These are phyloP conservation scores for Boleophthalmus pectinirostris DNA, from an alignment of 2,113 vertebrate genomes.

Conservation along the genomic window DNA sequence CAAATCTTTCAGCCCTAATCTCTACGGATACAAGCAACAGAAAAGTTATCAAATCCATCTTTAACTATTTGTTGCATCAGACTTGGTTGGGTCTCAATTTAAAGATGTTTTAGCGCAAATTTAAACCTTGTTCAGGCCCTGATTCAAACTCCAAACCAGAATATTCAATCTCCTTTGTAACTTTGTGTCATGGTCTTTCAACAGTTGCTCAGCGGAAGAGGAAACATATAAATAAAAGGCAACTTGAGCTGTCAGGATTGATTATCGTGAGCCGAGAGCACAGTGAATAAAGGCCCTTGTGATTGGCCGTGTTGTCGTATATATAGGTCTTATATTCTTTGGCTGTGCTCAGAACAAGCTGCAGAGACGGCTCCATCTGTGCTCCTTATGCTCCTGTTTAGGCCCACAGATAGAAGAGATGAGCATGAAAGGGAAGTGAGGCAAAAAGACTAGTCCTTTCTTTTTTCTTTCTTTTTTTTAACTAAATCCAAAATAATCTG, in stretches of 20 bases:
- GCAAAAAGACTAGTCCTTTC: constrained; percentile 73
- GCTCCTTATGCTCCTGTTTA: constrained; percentile 84
- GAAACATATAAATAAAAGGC: constrained; percentile 32
- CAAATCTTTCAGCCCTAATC: no score
- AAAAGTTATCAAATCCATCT: no score
- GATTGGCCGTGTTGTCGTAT: constrained; percentile 64
- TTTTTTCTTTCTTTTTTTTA: neutral
- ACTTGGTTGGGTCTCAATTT: neutral
- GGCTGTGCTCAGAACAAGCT: constrained; percentile 64
- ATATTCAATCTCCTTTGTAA: neutral
- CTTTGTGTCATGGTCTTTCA: constrained; percentile 27
- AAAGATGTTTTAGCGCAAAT: neutral
- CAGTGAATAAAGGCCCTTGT: constrained; percentile 61
- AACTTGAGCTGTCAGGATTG: constrained; percentile 41
- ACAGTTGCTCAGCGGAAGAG: constrained; percentile 23
- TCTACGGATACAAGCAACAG: no score
- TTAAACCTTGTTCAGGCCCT: neutral
- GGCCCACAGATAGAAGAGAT: constrained; percentile 81
- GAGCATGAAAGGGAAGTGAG: constrained; percentile 89
- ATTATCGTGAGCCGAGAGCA: constrained; percentile 52
- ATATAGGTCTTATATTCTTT: constrained; percentile 57
- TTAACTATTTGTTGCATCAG: no score
- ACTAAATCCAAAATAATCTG: constrained; percentile 82
- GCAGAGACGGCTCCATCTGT: constrained; percentile 80
- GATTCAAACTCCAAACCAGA: neutral